Evolutionary conservation across 2,797 vertebrate species (phyloP), one percentile per base, ranked within the genome.

Genomic region (Heteromormyrus szaboi): DNA sequence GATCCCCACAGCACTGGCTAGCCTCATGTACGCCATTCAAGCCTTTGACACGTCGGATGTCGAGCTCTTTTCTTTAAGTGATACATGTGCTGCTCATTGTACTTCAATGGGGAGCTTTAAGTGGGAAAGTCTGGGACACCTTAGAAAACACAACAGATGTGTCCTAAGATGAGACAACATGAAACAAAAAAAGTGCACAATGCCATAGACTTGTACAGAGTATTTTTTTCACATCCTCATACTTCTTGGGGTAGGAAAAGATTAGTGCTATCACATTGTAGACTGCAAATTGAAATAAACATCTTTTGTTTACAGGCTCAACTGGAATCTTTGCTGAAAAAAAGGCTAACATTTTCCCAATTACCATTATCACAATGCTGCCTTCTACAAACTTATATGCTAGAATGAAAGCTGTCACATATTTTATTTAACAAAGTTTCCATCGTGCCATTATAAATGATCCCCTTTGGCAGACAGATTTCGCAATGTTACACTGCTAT

Each of bases 71-170:
- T 68, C 76, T 62, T 85, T 33, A 68, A 81, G 41, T 25, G 33
- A 84, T n/a, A 53, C 22, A 76, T 11, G 37, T 59, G 89, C 46
- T 89, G 72, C 83, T 72, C 51, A n/a, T 53, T 85, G 85, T 62
- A 68, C 48, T 62, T 65, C 53, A 48, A 29, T 62, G 85, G 56
- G 59, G 25, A 48, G 46, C 3, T 50, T 7, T 79, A 44, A 89
- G 89, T 92, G 91, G 90, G 41, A 84, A 50, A 51, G 46, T 25
- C 12, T 2, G 84, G 37, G 84, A 48, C 92, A 92, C 93, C 93
- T 89, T 89, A 88, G 81, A 85, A 90, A 87, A 9, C 72, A 79
- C 89, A 88, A 89, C 88, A 68, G 56, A 48, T 85, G n/a, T 37
- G 46, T n/a, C 29, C 44, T 59, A 33, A 87, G 88, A 4, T 59